Base-by-base conservation (phyloP, 2,797 vertebrate genomes). In the Smutsia gigantea region DNA sequence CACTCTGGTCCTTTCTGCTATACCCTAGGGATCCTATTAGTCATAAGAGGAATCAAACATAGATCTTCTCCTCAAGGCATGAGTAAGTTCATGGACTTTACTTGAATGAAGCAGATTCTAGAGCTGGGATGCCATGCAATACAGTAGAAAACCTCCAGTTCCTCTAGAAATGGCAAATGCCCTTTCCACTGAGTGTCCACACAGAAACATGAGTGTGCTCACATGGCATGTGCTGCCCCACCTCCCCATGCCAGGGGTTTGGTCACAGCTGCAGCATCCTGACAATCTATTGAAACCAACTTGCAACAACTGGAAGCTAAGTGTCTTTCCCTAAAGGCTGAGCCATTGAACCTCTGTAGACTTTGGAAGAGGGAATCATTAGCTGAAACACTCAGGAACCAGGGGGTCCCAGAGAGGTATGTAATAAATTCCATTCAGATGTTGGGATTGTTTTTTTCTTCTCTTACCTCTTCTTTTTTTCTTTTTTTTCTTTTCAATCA, bases 341-440 rank as follows among this genome's bases (percentile, higher is more conserved):
- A 89, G 46, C 89, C 86, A 57, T 69, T 91, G 63, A 92, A 64
- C 51, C 90, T 96, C 92, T 78, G 90, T 87, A 86, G 87, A 90
- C 46, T 82, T 71, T 63, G 46, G 66, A 93, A 94, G 61, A 94
- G 75, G 74, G 51, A 93, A 31, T 90, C 31, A 46, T 79, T 83
- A 95, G 31, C 77, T 2, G 49, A 78, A 79, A 69, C 49, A 31
- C 82, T 84, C 66, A 90, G 86, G 79, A 96, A 46, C 71, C 69
- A 68, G 72, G 42, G 68, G 17, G 29, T 83, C 75, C 39, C 46
- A 71, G 89, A 92, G 75, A 97, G 87, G 90, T 97, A 88, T 78
- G 93, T 93, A 74, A 81, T 82, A 87, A 97, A 96, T 97, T 93
- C 72, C 72, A 96, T 96, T 85, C 92, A 97, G 94, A 96, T 97